Evolutionary conservation across 2,888 invertebrate species (phyloP), one percentile per base, ranked within the genome.

Genomic region (Netelia melanura): DNA sequence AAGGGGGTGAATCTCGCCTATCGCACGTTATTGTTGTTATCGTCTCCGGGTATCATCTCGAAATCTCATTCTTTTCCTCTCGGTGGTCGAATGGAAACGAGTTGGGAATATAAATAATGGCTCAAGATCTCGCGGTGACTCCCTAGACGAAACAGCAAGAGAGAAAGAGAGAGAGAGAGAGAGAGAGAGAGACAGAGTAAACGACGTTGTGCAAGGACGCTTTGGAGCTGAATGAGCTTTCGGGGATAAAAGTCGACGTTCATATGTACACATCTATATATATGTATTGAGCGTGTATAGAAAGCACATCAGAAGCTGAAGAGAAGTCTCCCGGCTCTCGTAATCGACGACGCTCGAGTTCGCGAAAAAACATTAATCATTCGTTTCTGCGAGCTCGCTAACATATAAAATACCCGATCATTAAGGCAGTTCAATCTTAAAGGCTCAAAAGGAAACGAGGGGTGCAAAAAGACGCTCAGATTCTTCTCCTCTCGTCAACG

Each of bases 21-120:
- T 30, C 61, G 23, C 62, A 11, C 62, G 62, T 62, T 62, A 62
- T 30, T 62, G 62, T 62, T 62, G 62, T 62, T 62, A 62, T 62
- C 62, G 62, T 62, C 62, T 62, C 17, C 30, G 25, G 58, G 62
- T 81, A 71, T 78, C 81, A 67, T 84, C 77, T 62, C 44, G 77
- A 54, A 67, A 64, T 78, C 78, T 81, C 61, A 68, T 76, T 74
- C 84, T 84, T 76, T 54, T 74, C 67, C 75, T 77, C 58, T 30
- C 61, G 61, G 58, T 58, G 74, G 74, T 68, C 74, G 80, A 81
- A 81, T 81, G 23, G 78, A 61, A 81, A 81, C 84, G 78, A 78
- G 81, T 64, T 52, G 75, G 75, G 84, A 85, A 85, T 85, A 80
- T 80, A 85, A 85, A 75, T 85, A 82, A 85, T 85, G 85, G 78